Conservation (phyloP, 1,140 invertebrate species). For the Mamestra configurata region DNA sequence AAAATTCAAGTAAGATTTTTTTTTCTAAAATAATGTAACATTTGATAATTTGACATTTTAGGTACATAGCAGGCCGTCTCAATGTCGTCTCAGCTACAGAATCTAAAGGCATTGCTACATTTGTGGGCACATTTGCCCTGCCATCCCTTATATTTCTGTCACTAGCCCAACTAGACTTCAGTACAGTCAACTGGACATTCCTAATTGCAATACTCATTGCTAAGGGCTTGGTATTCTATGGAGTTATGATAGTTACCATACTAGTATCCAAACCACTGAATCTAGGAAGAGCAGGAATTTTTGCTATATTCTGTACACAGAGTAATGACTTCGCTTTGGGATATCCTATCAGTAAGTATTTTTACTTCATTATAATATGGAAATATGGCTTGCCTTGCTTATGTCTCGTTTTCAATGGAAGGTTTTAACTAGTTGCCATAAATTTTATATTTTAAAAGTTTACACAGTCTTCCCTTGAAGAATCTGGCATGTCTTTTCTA, state of each 20-base stretch:
- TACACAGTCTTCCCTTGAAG: no score
- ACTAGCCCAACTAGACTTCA: slow-evolving; percentile 95
- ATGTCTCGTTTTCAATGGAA: no score
- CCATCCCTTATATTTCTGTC: slow-evolving; percentile 97
- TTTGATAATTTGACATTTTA: slow-evolving; percentile 82
- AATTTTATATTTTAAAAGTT: no score
- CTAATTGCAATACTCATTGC: slow-evolving; percentile 94
- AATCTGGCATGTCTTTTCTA: no score
- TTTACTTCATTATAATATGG: no score
- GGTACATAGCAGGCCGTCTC: slow-evolving; percentile 96
- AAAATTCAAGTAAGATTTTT: no score
- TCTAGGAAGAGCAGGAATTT: slow-evolving; percentile 95
- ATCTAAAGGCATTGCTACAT: slow-evolving; percentile 96
- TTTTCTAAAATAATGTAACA: no score
- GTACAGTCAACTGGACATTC: slow-evolving; percentile 96
- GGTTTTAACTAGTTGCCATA: no score
- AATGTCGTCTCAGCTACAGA: slow-evolving; percentile 95
- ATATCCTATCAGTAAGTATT: slow-evolving; percentile 96
- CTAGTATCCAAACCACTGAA: slow-evolving; percentile 94
- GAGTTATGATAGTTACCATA: slow-evolving; percentile 93
- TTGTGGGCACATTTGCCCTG: slow-evolving; percentile 97
- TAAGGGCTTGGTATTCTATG: slow-evolving; percentile 95
- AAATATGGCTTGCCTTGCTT: no score
- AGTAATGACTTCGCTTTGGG: slow-evolving; percentile 99
- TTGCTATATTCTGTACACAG: slow-evolving; percentile 98